Base-by-base conservation (phyloP, 35 echinoderm and acorn worm genomes). In the Lytechinus pictus region DNA sequence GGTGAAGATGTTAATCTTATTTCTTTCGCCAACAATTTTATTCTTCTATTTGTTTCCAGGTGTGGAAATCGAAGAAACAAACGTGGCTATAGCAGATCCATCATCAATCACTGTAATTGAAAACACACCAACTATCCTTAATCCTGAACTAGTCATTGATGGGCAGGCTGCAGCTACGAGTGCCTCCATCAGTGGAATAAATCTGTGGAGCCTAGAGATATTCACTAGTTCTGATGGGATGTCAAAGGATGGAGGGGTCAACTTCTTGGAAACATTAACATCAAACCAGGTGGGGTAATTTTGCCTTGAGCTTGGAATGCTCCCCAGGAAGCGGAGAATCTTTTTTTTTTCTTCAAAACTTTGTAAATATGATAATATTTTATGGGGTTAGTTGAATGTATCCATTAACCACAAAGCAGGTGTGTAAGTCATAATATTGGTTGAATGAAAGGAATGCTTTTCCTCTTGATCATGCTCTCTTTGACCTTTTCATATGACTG, bases 201-300 rank as follows among this genome's bases (percentile, higher is more conserved):
- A 93, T 3, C 92, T 93, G 29, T 93, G 92, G 92, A 27, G 13
- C 4, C 11, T 93, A 14, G 21, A 54, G 14, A 19, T 93, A 54
- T 93, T 93, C 53, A 54, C 54, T 8, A 93, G 92, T 27, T 93
- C 92, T 54, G 55, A 93, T 54, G 88, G 52, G 10, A 90, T 90
- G 9, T 29, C 66, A 79, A 79, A n/a, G 66, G 66, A 79, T 79
- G 66, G 66, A 19, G 66, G 66, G n/a, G 14, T 79, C 8, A 79
- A 79, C n/a, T 79, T 79, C 14, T 7, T 79, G 66, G 19, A 79
- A 24, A 24, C 3, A 1, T 24, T 79, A 24, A n/a, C 1, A 5
- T 1, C 19, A 79, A 8, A 5, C 7, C 66, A 79, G 66, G 66
- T 79, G 66, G 66, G 66, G 6, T 16, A 79, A 79, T 44, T 44